Conservation (phyloP, 2,888 invertebrate species). For the Hydroisotoma schaefferi region DNA sequence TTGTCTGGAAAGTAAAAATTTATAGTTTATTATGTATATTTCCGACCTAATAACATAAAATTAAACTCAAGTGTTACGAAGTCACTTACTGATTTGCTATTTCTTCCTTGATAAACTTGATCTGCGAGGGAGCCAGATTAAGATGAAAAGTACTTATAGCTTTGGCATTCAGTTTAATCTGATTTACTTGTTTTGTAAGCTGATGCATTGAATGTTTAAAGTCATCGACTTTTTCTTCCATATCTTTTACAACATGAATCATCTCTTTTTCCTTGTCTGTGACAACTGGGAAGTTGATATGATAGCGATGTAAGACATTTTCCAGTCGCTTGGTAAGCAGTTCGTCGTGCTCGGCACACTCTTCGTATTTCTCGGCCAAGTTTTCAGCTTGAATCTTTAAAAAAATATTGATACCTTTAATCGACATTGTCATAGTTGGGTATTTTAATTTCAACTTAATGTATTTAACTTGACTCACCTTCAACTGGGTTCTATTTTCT, state of each 20-base stretch:
- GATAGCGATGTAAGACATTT: conserved; percentile 28
- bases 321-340: conserved; percentile 34
- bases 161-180: not conserved
- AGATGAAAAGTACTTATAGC: not conserved
- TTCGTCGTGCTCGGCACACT: conserved; percentile 33
- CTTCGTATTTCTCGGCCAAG: conserved; percentile 39
- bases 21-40: too few species aligned
- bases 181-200: not conserved
- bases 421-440: too few species aligned
- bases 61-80: too few species aligned
- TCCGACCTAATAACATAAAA: too few species aligned
- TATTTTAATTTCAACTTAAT: too few species aligned
- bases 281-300: conserved; percentile 32
- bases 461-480: too few species aligned
- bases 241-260: conserved; percentile 25
- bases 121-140: conserved; percentile 3
- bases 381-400: conserved; percentile 29
- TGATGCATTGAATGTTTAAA: not conserved
- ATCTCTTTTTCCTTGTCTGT: conserved; percentile 41
- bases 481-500: not conserved
- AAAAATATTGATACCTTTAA: not conserved
- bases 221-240: not conserved
- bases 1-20: too few species aligned
- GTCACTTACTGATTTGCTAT: conserved; percentile 12
- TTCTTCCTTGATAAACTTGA: conserved; percentile 12